phyloP scores from a whole-genome alignment of 2,797 vertebrate genomes.

The Oreonectes daqikongensis region DNA sequence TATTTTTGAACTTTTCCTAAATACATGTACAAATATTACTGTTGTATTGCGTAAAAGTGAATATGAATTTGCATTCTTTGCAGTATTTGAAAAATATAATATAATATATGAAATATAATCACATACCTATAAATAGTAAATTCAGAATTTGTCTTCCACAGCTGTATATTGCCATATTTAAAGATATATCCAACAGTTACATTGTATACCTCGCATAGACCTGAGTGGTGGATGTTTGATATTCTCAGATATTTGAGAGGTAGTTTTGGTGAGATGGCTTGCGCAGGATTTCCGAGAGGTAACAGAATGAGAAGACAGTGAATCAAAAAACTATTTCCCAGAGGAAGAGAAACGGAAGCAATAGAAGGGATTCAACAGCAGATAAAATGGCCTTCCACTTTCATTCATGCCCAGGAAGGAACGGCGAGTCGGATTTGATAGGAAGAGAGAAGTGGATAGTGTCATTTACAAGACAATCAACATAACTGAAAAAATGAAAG shows the following conservation, averaged over 20 bases:
- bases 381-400: slow-evolving; percentile 28
- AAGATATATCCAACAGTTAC: not conserved
- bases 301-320: slow-evolving; percentile 27
- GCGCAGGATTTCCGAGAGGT: slow-evolving; percentile 13
- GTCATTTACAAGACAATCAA: not conserved
- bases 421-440: slow-evolving; percentile 3
- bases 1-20: no score
- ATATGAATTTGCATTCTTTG: no score
- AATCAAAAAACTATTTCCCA: slow-evolving; percentile 44
- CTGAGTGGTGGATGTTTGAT: not conserved
- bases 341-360: slow-evolving; percentile 43
- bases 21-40: no score
- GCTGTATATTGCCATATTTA: not conserved
- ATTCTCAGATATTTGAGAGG: slow-evolving; percentile 10
- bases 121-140: no score
- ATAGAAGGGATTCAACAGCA: slow-evolving; percentile 16
- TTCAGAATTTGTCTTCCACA: no score
- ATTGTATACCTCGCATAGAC: not conserved
- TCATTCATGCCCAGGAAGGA: slow-evolving; percentile 3
- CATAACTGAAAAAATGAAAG: slow-evolving; percentile 9
- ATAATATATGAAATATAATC: no score
- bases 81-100: no score
- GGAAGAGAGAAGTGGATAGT: slow-evolving; percentile 6
- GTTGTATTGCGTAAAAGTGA: no score
- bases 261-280: slow-evolving; percentile 1